Evolutionary conservation across 2,888 invertebrate genomes (phyloP), one percentile per base, ranked within the genome.

Genomic region (Nemapogon koenigi): DNA sequence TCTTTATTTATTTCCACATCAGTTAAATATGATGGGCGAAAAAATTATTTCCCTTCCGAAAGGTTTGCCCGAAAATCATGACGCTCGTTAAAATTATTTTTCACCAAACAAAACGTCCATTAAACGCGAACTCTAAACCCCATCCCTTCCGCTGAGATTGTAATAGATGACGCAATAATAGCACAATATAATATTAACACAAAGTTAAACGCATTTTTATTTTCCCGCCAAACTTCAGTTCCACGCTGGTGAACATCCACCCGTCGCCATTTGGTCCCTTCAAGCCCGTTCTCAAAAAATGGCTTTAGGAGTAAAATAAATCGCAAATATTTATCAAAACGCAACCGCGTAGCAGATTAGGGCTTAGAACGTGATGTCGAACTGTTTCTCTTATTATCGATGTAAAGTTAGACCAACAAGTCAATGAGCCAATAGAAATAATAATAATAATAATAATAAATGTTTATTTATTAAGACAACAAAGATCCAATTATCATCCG

Each of bases 121-220:
- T 76, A 69, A 69, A 66, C 56, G 56, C 55, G 57, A 59, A 59
- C 63, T 62, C 60, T 70, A 67, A 71, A 68, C 44, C 73, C 76
- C 72, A 70, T 68, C 66, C 75, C 70, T 72, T 70, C 68, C 68
- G 65, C 60, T 56, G 53, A 67, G 66, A 71, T 73, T 66, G 71
- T 76, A 75, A 76, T 75, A 78, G 76, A 78, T 73, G 75, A 63
- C 62, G 70, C 62, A 73, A 78, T 78, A 75, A 78, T 76, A 71
- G 68, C 71, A 72, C 75, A 72, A 73, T 76, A 78, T 76, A 72
- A 76, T 75, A 78, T 73, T 75, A 76, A 73, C 75, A 71, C 70
- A 75, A 78, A 78, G 78, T 78, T 75, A 76, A 76, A 72, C 69
- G 69, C 61, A 64, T 71, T 75, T 76, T 76, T 75, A 72, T 72